Evolutionary conservation across 2,888 invertebrate genomes (phyloP).

Genomic region (Actias luna): DNA sequence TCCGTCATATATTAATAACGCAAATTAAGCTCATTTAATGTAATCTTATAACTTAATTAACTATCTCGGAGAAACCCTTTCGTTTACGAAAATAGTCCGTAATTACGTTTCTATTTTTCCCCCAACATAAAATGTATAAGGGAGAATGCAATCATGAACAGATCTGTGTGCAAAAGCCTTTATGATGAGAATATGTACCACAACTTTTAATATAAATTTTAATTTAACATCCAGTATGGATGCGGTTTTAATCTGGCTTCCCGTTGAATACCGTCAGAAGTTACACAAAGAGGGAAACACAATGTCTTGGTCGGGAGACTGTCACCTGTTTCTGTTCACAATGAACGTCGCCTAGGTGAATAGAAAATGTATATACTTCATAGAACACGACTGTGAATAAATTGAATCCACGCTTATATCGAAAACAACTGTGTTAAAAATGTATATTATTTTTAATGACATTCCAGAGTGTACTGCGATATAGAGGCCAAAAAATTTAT

Average conservation of each 20-base stretch:
- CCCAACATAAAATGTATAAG: not conserved
- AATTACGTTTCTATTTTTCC: not conserved
- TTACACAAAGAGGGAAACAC: not conserved
- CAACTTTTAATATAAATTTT: conserved; percentile 1
- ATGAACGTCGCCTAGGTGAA: not conserved
- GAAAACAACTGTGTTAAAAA: not conserved
- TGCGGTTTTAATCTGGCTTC: not conserved
- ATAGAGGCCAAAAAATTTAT: not conserved
- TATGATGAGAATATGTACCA: not conserved
- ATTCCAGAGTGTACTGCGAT: too few relatives aligned
- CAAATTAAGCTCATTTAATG: too few relatives aligned
- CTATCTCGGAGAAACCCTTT: too few relatives aligned
- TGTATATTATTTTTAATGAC: too few relatives aligned
- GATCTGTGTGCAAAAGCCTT: too few relatives aligned
- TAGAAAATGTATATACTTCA: not conserved
- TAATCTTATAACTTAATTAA: too few relatives aligned
- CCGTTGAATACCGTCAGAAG: not conserved
- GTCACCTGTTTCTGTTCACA: not conserved
- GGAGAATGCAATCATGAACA: not conserved
- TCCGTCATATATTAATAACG: too few relatives aligned
- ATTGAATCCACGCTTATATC: not conserved
- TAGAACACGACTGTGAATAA: not conserved
- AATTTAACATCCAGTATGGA: not conserved
- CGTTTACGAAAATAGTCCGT: too few relatives aligned
- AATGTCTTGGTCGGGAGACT: not conserved